Evolutionary conservation across 2,888 invertebrate genomes (phyloP), one percentile per base, ranked within the genome.

Genomic region (Idaea biselata): DNA sequence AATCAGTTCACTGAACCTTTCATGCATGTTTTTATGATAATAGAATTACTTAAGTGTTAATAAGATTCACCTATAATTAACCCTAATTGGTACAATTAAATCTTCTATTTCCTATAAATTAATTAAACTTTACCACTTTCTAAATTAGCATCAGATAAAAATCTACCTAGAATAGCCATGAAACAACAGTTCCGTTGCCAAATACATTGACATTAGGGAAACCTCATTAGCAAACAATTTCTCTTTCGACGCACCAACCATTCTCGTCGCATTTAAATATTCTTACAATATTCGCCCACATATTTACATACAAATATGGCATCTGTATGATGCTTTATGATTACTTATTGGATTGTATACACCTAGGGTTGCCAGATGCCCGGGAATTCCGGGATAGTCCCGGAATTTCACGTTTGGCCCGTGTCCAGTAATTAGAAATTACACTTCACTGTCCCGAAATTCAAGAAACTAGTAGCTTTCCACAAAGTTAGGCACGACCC

Each of bases 161-260:
- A 18, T 58, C 58, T 53, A 31, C 60, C 16, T 65, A 64, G 62
- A 70, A 65, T 63, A 11, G 53, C 64, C 62, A 66, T 67, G 63
- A 66, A 66, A 68, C 67, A 63, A 58, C 63, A 58, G 56, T 56
- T 60, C 67, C 58, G 62, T 68, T 66, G 65, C 65, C 68, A 66
- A 71, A 69, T 64, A 67, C 62, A 62, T 69, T 63, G 63, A 66
- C 68, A 64, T 68, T 70, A 72, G 76, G 75, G 77, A 83, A 84
- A 82, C 76, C 75, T 79, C 71, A 81, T 81, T 78, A 78, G 73
- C 71, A 82, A 81, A 76, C 76, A 77, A 80, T 87, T 85, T 88
- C 87, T 86, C 86, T 84, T 83, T 83, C 80, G 66, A 74, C 73
- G 68, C 70, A 72, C 70, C 62, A 70, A 76, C 74, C 73, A 73